phyloP scores from a whole-genome alignment of 2,888 invertebrate species.

The Eledona agricola region DNA sequence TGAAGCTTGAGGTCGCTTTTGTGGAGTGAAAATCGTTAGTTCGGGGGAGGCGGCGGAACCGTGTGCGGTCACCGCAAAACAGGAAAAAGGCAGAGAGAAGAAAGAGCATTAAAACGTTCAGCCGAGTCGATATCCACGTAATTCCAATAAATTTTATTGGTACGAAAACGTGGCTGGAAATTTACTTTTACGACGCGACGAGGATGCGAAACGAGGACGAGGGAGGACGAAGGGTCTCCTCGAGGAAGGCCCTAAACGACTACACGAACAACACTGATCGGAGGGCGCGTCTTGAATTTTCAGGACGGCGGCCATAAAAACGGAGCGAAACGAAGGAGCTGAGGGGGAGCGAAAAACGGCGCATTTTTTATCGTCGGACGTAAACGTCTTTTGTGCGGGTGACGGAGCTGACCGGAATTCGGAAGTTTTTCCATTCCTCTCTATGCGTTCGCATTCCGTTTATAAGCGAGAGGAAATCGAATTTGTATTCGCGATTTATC shows the following conservation, averaged over 20 bases:
- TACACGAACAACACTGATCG: constrained; percentile 39
- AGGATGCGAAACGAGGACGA: constrained; percentile 42
- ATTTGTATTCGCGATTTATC: too few species aligned
- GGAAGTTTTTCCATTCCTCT: background rate
- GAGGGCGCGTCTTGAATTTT: constrained; percentile 36
- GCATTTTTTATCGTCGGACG: constrained; percentile 19
- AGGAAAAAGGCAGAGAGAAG: constrained; percentile 22
- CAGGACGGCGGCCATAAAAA: constrained; percentile 31
- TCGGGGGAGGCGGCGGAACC: too few species aligned
- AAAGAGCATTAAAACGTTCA: constrained; percentile 48
- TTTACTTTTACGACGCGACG: constrained; percentile 58
- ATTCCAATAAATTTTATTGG: constrained; percentile 62
- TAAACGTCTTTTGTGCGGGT: constrained; percentile 26
- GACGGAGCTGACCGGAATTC: constrained; percentile 20
- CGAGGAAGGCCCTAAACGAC: constrained; percentile 38
- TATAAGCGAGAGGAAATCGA: constrained; percentile 6
- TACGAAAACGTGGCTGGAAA: constrained; percentile 59
- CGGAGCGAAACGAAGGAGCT: constrained; percentile 20
- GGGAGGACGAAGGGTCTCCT: constrained; percentile 30
- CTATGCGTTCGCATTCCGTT: too few species aligned
- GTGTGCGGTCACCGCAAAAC: constrained; percentile 8
- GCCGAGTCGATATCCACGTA: constrained; percentile 60
- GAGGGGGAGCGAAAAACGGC: constrained; percentile 5
- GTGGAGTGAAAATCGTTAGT: constrained; percentile 11
- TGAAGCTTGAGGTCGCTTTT: constrained; percentile 24